phyloP scores from a whole-genome alignment of 2,797 vertebrate species.

The Poecilia velifera region DNA sequence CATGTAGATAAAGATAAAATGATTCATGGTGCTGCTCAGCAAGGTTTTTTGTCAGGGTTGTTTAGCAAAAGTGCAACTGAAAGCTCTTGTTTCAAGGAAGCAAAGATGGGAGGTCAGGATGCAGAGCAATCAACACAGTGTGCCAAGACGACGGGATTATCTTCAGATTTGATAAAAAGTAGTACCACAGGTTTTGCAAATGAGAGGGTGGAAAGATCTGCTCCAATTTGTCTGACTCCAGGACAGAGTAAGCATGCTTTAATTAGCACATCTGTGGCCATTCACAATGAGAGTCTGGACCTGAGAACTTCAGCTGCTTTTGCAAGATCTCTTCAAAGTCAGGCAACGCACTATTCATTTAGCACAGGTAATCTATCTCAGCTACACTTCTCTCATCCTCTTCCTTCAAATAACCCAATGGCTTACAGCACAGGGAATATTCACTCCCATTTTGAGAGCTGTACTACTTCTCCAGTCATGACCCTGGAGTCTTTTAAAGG shows the following conservation, averaged over 20 bases:
- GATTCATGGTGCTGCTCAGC: slow-evolving; percentile 46
- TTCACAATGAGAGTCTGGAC: slow-evolving; percentile 77
- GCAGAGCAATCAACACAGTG: slow-evolving; percentile 31
- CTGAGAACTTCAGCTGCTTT: slow-evolving; percentile 78
- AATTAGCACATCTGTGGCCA: slow-evolving; percentile 54
- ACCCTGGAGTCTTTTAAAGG: slow-evolving; percentile 50
- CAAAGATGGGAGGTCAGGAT: slow-evolving; percentile 23
- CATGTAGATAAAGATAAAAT: slow-evolving; percentile 65
- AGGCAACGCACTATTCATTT: slow-evolving; percentile 61
- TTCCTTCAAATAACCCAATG: slow-evolving; percentile 49
- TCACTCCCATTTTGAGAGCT: slow-evolving; percentile 49
- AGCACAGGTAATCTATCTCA: slow-evolving; percentile 74
- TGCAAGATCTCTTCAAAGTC: slow-evolving; percentile 73
- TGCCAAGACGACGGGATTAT: slow-evolving; percentile 28
- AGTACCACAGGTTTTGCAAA: slow-evolving; percentile 49
- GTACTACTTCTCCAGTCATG: slow-evolving; percentile 42
- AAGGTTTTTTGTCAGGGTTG: slow-evolving; percentile 84
- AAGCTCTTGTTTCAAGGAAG: slow-evolving; percentile 70
- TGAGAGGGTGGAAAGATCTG: slow-evolving; percentile 51
- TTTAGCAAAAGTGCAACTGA: slow-evolving; percentile 79
- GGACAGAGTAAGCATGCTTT: slow-evolving; percentile 67
- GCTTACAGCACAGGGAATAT: slow-evolving; percentile 74
- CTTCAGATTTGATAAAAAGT: slow-evolving; percentile 44
- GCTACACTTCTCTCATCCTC: slow-evolving; percentile 55
- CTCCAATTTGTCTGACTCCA: slow-evolving; percentile 64